A percentile compares a stretch with the other conserved stretches of the same genome.
These are phyloP conservation scores for Callorhinus ursinus DNA, from an alignment of 2,113 vertebrate species.

Conservation along the genomic window DNA sequence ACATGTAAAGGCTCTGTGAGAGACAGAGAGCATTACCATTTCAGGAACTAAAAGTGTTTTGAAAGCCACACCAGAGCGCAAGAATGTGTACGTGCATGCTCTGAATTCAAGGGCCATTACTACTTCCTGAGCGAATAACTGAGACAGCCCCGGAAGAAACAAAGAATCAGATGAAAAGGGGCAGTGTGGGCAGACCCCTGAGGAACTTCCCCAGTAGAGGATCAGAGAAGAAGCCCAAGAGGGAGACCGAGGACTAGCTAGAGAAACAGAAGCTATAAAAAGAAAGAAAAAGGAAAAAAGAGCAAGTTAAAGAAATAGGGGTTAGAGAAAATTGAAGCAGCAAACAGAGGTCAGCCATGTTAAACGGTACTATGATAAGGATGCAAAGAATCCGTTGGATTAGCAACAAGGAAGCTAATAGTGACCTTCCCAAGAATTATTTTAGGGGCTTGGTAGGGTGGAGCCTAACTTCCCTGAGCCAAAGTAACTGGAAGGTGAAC, in stretches of 20 bases:
- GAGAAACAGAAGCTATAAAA: not conserved
- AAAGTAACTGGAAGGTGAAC: not conserved
- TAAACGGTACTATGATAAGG: not conserved
- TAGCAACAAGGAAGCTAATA: not conserved
- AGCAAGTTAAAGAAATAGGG: not conserved
- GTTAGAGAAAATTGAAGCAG: not conserved
- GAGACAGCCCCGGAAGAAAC: not conserved
- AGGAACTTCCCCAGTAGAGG: not conserved
- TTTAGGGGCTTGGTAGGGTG: not conserved
- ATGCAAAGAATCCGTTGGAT: not conserved
- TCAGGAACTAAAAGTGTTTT: not conserved
- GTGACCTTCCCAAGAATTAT: not conserved
- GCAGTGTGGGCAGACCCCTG: rapidly evolving
- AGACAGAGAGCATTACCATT: not conserved
- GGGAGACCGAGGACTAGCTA: not conserved
- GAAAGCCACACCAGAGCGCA: not conserved
- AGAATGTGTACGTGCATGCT: not conserved
- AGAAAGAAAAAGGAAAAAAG: not conserved
- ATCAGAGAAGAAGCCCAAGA: no score
- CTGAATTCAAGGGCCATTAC: not conserved
- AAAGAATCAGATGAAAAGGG: not conserved
- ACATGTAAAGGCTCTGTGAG: not conserved
- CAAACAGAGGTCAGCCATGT: not conserved
- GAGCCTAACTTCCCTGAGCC: not conserved
- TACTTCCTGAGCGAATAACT: not conserved